Conservation (phyloP, 2,113 vertebrate genomes). For the Amblyopsis rosae region DNA sequence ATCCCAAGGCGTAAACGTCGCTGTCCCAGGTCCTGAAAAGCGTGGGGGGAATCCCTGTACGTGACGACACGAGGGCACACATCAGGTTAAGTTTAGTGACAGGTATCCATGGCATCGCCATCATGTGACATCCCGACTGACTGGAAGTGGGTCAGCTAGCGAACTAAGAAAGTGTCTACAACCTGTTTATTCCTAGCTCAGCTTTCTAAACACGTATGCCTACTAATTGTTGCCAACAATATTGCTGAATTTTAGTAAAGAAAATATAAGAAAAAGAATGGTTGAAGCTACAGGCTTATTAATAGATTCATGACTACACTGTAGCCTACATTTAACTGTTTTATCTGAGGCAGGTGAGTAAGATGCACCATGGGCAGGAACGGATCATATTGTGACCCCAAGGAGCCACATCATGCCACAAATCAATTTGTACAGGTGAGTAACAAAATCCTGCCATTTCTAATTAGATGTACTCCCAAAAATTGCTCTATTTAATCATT, state of each 20-base stretch:
- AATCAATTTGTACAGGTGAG: slow-evolving; percentile 47
- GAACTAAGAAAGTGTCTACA: slow-evolving; percentile 38
- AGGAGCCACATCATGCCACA: slow-evolving; percentile 42
- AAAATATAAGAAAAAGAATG: too few relatives aligned
- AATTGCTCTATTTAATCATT: too few relatives aligned
- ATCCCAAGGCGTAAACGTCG: slow-evolving; percentile 7
- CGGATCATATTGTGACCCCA: slow-evolving; percentile 41
- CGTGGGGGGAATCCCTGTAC: slow-evolving; percentile 28
- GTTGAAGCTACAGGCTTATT: too few relatives aligned
- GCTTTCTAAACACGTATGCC: background rate
- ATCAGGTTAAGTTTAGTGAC: slow-evolving; percentile 44
- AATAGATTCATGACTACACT: too few relatives aligned
- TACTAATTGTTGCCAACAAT: too few relatives aligned
- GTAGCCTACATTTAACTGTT: background rate
- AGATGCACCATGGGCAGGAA: slow-evolving; percentile 66
- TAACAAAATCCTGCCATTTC: slow-evolving; percentile 2
- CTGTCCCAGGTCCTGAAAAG: slow-evolving; percentile 58
- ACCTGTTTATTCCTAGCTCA: slow-evolving; percentile 32
- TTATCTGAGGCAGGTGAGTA: slow-evolving; percentile 49
- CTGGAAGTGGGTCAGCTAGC: slow-evolving; percentile 41
- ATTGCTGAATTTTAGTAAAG: too few relatives aligned
- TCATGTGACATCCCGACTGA: slow-evolving; percentile 48
- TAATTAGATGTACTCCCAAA: too few relatives aligned
- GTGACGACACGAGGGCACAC: slow-evolving; percentile 42
- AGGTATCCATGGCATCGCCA: slow-evolving; percentile 46